A percentile compares a stretch with the other conserved stretches of the same genome.
Conservation (phyloP, 2,797 vertebrate genomes). For the Furcifer pardalis region DNA sequence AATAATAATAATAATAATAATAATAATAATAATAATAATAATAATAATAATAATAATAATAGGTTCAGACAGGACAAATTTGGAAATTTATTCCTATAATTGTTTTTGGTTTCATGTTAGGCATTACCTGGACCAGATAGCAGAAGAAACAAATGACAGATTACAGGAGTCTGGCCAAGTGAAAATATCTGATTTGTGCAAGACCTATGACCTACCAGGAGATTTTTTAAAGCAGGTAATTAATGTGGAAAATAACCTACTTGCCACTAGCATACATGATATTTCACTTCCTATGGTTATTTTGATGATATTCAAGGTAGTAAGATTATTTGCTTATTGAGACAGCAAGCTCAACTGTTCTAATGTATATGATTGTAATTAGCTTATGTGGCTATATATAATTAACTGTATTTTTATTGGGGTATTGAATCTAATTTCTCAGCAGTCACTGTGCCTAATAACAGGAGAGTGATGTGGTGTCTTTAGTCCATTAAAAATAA, state of each 20-base stretch:
- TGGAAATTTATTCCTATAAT: background rate
- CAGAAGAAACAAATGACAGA: slow-evolving; percentile 96
- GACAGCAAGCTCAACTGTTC: background rate
- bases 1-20: too few species aligned
- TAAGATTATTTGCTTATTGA: background rate
- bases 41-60: background rate
- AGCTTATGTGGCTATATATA: background rate
- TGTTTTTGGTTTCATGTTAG: slow-evolving; percentile 66
- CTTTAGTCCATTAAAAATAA: background rate
- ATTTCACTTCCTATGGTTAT: background rate
- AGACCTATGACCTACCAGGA: slow-evolving; percentile 90
- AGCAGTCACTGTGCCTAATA: background rate
- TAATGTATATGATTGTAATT: background rate
- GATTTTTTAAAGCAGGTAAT: slow-evolving; percentile 91
- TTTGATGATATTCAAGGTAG: slow-evolving; percentile 2
- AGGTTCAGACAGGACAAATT: background rate
- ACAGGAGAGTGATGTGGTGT: background rate
- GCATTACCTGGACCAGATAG: slow-evolving; percentile 88
- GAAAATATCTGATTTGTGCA: slow-evolving; percentile 93
- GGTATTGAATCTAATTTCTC: background rate
- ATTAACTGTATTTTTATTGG: background rate
- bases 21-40: background rate
- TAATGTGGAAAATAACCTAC: background rate
- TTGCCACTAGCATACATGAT: background rate
- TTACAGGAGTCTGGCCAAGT: slow-evolving; percentile 92